Evolutionary conservation across 2,113 vertebrate species (phyloP), one percentile per base, ranked within the genome.

Genomic region (Cottus gobio): DNA sequence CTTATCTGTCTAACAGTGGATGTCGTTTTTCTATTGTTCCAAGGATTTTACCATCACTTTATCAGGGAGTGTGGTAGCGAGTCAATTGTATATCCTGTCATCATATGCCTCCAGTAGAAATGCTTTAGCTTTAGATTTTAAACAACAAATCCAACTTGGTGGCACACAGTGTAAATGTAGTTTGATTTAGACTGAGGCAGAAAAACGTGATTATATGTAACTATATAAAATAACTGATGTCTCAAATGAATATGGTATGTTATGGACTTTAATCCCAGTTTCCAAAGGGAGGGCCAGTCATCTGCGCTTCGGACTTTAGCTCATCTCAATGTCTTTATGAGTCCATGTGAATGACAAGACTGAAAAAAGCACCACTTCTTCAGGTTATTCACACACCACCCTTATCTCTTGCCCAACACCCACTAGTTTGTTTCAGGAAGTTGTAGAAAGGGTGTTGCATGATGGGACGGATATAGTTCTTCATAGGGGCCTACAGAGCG

Each of bases 381-480:
- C 48, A 56, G 46, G 46, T 63, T 18, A 28, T 5, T 11, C 56
- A 69, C 60, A 81, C 56, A 44, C 50, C 54, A 57, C 18, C 18
- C 42, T 69, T 84, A 83, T 90, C 89, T 87, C 1, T 54, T 16
- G 16, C 68, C 60, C 71, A 73, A 68, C 82, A 89, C 72, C 64
- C 64, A 74, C 18, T 1, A 64, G 63, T 84, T 79, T 79, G 86
- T 75, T 68, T 72, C 82, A 91, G 87, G 89, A 91, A 91, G 86
- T 90, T 87, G 88, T 85, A 82, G 67, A 70, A 57, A 65, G 71
- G 69, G 79, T 87, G 90, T 73, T 56, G 71, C 62, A 68, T 71
- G 89, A 89, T 74, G 64, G 86, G 83, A 86, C 79, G 82, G 86
- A 93, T 92, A 90, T 66, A 86, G 88, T 79, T 74, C 83, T 85